These are phyloP conservation scores for Epinotia brunnichana DNA, from an alignment of 2,888 invertebrate genomes.

Conservation along the genomic window DNA sequence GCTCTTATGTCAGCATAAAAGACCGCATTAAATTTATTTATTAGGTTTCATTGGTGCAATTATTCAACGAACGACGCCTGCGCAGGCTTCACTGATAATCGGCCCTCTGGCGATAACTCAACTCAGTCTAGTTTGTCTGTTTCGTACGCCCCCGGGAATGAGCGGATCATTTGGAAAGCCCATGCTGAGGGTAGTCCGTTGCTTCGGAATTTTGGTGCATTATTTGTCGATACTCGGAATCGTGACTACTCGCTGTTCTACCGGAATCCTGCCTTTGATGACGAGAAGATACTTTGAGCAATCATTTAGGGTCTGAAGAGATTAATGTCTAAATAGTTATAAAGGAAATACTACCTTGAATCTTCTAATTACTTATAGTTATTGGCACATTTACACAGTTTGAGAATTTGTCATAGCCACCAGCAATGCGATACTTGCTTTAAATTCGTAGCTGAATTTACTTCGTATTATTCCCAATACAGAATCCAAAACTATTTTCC, in stretches of 20 bases:
- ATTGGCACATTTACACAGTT: neutral
- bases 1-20: conserved; percentile 46
- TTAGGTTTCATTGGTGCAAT: conserved; percentile 54
- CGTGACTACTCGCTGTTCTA: conserved; percentile 1
- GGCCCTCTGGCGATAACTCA: conserved; percentile 58
- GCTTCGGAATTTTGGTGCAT: neutral
- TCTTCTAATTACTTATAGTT: neutral
- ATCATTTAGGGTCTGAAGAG: neutral
- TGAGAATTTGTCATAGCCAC: neutral
- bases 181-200: conserved; percentile 47
- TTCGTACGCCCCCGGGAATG: conserved; percentile 61
- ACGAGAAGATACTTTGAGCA: neutral
- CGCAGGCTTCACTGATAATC: conserved; percentile 60
- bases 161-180: conserved; percentile 56
- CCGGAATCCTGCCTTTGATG: neutral
- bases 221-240: neutral
- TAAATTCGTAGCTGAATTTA: neutral
- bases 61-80: conserved; percentile 62
- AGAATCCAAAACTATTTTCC: conserved; percentile 8
- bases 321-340: too few species aligned
- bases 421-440: neutral
- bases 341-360: too few species aligned
- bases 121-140: conserved; percentile 54
- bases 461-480: conserved; percentile 1
- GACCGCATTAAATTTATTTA: conserved; percentile 49